These are phyloP conservation scores for Leptura quadrifasciata DNA, from an alignment of 2,888 invertebrate species.

Conservation along the genomic window DNA sequence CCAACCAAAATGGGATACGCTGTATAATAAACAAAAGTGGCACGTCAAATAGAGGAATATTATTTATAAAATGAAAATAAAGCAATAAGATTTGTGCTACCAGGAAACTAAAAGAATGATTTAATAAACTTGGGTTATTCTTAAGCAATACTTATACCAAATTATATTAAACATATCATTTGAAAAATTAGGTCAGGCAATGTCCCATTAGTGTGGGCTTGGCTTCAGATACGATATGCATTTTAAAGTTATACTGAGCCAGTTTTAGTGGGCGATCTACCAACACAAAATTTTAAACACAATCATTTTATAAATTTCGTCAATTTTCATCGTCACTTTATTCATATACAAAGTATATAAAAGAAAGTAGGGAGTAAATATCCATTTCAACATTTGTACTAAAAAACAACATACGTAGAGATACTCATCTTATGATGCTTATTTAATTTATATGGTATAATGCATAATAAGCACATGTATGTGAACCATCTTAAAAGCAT, in stretches of 20 bases:
- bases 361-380: constrained; percentile 5
- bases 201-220: constrained; percentile 52
- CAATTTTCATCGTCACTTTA: constrained; percentile 47
- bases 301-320: constrained; percentile 48
- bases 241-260: constrained; percentile 35
- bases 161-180: constrained; percentile 34
- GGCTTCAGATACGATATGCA: constrained; percentile 47
- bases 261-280: constrained; percentile 50
- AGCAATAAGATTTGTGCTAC: too few species aligned
- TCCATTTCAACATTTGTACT: background rate
- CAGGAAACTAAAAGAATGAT: too few species aligned
- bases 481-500: too few species aligned
- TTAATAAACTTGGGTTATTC: too few species aligned
- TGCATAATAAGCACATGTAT: too few species aligned
- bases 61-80: too few species aligned
- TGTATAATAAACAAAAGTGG: too few species aligned
- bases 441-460: too few species aligned
- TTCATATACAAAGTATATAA: constrained; percentile 32
- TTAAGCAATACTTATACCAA: constrained; percentile 1
- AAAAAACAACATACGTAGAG: too few species aligned
- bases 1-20: too few species aligned
- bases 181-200: constrained; percentile 52
- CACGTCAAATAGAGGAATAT: too few species aligned
- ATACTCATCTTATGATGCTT: too few species aligned
- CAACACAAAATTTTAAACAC: constrained; percentile 47